These are phyloP conservation scores for Laothoe populi DNA, from an alignment of 2,888 invertebrate species.

Conservation along the genomic window DNA sequence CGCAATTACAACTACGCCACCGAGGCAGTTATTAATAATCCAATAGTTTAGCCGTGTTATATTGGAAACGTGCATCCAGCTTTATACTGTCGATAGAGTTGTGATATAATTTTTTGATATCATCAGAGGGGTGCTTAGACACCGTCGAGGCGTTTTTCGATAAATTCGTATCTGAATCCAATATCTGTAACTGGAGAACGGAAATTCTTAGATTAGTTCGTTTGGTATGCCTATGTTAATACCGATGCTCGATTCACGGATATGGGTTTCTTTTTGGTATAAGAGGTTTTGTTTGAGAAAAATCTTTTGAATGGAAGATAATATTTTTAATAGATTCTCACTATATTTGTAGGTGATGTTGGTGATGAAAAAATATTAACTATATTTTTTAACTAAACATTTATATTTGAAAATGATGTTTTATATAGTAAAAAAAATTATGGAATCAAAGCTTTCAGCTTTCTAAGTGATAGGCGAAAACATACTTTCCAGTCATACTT, in stretches of 20 bases:
- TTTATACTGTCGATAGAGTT: slow-evolving; percentile 68
- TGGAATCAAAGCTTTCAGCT: no score
- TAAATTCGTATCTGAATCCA: slow-evolving; percentile 76
- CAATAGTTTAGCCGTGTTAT: not conserved
- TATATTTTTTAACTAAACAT: no score
- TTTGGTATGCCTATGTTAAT: slow-evolving; percentile 59
- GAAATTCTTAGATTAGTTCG: slow-evolving; percentile 48
- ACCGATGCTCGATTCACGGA: slow-evolving; percentile 28
- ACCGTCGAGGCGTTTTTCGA: slow-evolving; percentile 59
- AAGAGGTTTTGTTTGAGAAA: not conserved
- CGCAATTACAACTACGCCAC: no score
- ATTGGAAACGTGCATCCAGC: slow-evolving; percentile 20
- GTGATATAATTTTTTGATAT: slow-evolving; percentile 78
- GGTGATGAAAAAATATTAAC: no score
- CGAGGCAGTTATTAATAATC: no score
- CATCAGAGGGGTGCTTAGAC: slow-evolving; percentile 65
- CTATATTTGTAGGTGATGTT: no score
- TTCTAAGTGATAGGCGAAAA: no score
- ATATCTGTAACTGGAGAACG: slow-evolving; percentile 56
- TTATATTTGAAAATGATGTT: no score
- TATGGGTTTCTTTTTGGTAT: slow-evolving; percentile 4
- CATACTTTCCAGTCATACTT: no score
- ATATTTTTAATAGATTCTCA: no score
- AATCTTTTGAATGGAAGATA: not conserved
- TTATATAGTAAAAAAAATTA: no score